phyloP scores from a whole-genome alignment of 2,797 vertebrate species.

The Alexandromys oeconomus region DNA sequence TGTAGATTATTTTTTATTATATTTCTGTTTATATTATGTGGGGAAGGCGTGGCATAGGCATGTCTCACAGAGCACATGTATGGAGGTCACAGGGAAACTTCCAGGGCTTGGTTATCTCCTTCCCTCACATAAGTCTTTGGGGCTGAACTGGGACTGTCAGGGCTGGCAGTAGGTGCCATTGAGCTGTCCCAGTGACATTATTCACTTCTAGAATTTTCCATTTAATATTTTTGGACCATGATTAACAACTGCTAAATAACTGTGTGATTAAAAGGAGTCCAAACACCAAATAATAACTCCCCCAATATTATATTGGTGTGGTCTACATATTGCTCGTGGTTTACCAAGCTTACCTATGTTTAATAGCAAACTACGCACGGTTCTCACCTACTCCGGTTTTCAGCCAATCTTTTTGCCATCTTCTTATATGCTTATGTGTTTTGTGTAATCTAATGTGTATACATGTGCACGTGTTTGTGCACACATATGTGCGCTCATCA shows the following conservation, averaged over 20 bases:
- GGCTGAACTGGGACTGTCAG: not conserved
- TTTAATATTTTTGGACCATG: not conserved
- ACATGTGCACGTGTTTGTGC: not conserved
- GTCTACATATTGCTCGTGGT: not conserved
- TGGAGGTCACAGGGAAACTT: not conserved
- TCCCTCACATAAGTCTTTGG: not conserved
- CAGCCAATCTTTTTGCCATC: not conserved
- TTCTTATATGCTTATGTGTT: not conserved
- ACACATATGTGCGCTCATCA: too few species aligned
- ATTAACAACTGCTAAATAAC: not conserved
- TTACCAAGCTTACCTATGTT: not conserved
- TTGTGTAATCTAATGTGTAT: not conserved
- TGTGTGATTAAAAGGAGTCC: slow-evolving; percentile 14
- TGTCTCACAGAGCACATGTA: not conserved
- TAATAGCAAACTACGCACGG: not conserved
- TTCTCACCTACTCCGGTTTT: not conserved
- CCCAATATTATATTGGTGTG: not conserved
- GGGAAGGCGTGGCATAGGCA: not conserved
- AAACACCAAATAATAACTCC: not conserved
- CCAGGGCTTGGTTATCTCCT: not conserved
- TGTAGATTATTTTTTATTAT: not conserved
- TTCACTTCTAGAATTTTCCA: not conserved
- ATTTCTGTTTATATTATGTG: not conserved
- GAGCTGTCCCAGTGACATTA: not conserved
- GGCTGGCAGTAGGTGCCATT: too few species aligned